Conservation (phyloP, 1,140 invertebrate species). For the Bombus ignitus region DNA sequence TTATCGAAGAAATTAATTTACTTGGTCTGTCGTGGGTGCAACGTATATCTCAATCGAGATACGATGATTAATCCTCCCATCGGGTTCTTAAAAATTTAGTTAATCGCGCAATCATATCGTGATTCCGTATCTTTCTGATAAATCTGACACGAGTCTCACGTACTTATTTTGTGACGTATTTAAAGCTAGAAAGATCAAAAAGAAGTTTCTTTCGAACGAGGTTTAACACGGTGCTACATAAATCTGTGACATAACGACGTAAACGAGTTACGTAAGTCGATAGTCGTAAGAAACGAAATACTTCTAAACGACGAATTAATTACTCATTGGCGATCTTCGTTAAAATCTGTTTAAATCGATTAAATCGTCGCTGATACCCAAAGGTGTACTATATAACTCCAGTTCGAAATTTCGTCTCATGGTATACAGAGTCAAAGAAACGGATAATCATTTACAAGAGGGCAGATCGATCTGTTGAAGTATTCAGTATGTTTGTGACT, state of each 20-base stretch:
- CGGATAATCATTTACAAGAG: background rate
- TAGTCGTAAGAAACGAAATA: background rate
- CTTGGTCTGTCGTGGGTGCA: too few relatives aligned
- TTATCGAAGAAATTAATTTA: too few relatives aligned
- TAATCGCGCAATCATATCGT: too few relatives aligned
- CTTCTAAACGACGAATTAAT: too few relatives aligned
- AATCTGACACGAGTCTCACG: too few relatives aligned
- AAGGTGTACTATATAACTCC: rapidly evolving
- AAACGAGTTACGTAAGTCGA: background rate
- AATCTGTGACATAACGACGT: background rate
- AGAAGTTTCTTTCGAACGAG: too few relatives aligned
- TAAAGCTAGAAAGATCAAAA: background rate
- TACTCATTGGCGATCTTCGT: too few relatives aligned
- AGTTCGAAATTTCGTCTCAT: background rate
- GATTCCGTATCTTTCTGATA: too few relatives aligned
- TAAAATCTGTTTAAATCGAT: background rate
- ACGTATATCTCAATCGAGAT: too few relatives aligned
- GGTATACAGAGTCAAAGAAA: background rate
- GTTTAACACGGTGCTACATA: background rate
- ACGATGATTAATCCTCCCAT: too few relatives aligned
- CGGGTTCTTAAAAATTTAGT: too few relatives aligned
- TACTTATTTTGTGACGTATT: too few relatives aligned
- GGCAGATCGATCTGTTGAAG: background rate
- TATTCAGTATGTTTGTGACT: background rate
- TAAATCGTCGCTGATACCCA: background rate